Percentiles rank a stretch among this genome's conserved stretches.
Evolutionary conservation across 2,888 invertebrate genomes (phyloP).

Genomic region (Acleris cristana): DNA sequence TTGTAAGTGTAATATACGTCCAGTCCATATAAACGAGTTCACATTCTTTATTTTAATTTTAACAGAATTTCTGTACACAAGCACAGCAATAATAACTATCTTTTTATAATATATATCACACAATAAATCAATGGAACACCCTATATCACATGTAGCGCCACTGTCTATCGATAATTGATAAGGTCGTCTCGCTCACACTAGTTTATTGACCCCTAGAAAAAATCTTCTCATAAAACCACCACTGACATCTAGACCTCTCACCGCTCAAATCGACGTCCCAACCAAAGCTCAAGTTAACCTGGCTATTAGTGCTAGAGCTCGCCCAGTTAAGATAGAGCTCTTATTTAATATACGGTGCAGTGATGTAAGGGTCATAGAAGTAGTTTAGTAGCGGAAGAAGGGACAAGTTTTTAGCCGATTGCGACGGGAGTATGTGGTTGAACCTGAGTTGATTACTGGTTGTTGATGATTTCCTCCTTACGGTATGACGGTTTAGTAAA

Average conservation of each 20-base stretch:
- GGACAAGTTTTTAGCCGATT: slow-evolving; percentile 52
- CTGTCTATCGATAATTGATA: slow-evolving; percentile 72
- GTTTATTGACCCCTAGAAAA: slow-evolving; percentile 72
- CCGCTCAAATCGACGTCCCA: not conserved
- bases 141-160: slow-evolving; percentile 53
- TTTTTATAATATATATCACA: not conserved
- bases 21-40: not conserved
- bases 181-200: slow-evolving; percentile 69
- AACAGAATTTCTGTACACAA: no score
- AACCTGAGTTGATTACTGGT: slow-evolving; percentile 40
- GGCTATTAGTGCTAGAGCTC: not conserved
- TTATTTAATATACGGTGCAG: slow-evolving; percentile 32
- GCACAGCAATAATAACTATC: no score
- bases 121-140: slow-evolving; percentile 44
- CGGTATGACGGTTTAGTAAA: slow-evolving; percentile 10
- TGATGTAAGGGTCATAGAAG: slow-evolving; percentile 45
- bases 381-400: slow-evolving; percentile 45
- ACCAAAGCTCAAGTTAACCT: slow-evolving; percentile 2
- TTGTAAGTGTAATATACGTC: not conserved
- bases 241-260: slow-evolving; percentile 15
- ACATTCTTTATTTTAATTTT: no score
- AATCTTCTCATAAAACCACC: slow-evolving; percentile 44
- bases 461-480: slow-evolving; percentile 19
- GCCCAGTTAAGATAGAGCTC: slow-evolving; percentile 31
- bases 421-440: slow-evolving; percentile 44